Evolutionary conservation across 2,888 invertebrate species (phyloP), one percentile per base, ranked within the genome.

Genomic region (Heliconius charithonia): DNA sequence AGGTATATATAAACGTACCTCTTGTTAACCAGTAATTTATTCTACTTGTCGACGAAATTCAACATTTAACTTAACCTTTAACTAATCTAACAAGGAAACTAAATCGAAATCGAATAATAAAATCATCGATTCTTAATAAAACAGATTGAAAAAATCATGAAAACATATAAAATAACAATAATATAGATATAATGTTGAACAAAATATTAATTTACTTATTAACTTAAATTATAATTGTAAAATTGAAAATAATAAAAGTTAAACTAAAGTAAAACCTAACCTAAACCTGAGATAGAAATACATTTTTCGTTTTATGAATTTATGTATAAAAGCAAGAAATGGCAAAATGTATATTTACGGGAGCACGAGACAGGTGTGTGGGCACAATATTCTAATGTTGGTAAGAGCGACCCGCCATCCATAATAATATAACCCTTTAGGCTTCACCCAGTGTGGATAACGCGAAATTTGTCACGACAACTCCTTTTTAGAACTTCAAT

Each of bases 341-440:
- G 86, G 87, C 86, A 90, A 91, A 91, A 91, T 90, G 89, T 89
- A 86, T 92, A 91, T 91, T 90, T 90, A 91, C 90, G 85, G 85
- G 87, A 87, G 88, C 84, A 82, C 71, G 89, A 89, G 90, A 88
- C 87, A 92, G 92, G 92, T 92, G 92, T 92, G 92, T 86, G 89
- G 87, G 88, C 86, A 91, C 88, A 92, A 92, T 92, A 93, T 93
- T 93, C 91, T 93, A 93, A 93, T 93, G 92, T 90, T 85, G 89
- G 90, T 88, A 87, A 88, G 83, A 90, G 90, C 89, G 89, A 88
- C 89, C 90, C 90, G 89, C 90, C 90, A 92, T 93, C 91, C 89
- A 92, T 93, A 92, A 91, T 92, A 92, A 92, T 93, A 89, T 89
- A 89, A 87, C 87, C 86, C 85, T 84, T 85, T 86, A 85, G 83